Percentiles rank a stretch among this genome's conserved stretches.
phyloP scores from a whole-genome alignment of 1,140 invertebrate genomes.

The Heliothis subflexa region DNA sequence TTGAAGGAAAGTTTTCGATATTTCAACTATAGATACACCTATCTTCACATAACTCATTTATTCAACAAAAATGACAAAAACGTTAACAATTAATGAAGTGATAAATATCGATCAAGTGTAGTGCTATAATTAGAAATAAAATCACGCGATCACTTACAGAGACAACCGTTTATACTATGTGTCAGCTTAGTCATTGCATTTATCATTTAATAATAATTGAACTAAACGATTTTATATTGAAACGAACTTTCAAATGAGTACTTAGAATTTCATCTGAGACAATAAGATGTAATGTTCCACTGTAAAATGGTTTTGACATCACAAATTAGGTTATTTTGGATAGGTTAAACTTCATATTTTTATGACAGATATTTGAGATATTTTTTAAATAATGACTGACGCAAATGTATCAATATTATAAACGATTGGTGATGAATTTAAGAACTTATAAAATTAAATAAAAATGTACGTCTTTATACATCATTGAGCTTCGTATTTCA shows the following conservation, averaged over 20 bases:
- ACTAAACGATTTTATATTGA: constrained; percentile 7
- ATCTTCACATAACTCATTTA: background rate
- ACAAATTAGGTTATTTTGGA: background rate
- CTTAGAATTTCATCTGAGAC: background rate
- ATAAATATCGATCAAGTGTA: constrained; percentile 16
- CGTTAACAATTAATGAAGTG: constrained; percentile 21
- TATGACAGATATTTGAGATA: no score
- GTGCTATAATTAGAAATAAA: constrained; percentile 23
- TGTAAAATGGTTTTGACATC: background rate
- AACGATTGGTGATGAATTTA: no score
- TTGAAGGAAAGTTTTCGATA: background rate
- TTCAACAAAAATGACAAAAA: background rate
- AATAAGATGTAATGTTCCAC: background rate
- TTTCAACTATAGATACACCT: background rate
- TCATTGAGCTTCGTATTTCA: no score
- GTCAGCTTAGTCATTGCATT: constrained; percentile 6
- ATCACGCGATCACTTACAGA: constrained; percentile 18
- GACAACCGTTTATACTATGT: constrained; percentile 3
- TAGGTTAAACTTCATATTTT: no score
- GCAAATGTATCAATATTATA: no score
- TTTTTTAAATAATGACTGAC: no score
- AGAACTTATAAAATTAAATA: no score
- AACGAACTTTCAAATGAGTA: background rate
- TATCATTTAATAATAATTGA: constrained; percentile 6
- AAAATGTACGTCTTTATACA: no score